Percentiles rank a stretch among this genome's conserved stretches.
phyloP scores from a whole-genome alignment of 2,797 vertebrate genomes.

The Chelidonichthys spinosus region DNA sequence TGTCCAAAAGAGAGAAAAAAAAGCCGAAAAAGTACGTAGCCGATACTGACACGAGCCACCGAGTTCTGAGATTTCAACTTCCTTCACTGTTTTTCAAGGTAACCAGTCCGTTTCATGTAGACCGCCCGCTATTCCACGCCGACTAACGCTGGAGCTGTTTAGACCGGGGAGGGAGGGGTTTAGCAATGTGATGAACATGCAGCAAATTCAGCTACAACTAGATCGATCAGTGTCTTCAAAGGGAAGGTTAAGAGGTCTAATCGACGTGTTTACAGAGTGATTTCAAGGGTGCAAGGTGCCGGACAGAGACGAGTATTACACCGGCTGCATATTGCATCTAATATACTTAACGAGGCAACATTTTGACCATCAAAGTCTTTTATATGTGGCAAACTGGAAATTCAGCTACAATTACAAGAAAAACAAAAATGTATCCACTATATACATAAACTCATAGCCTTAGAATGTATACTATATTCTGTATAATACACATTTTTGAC shows the following conservation, averaged over 20 bases:
- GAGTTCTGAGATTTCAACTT: constrained; percentile 26
- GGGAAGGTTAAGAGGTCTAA: constrained; percentile 12
- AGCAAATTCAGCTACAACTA: constrained; percentile 26
- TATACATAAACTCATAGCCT: not conserved
- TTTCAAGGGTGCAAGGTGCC: constrained; percentile 7
- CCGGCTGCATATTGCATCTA: constrained; percentile 20
- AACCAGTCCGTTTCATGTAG: not conserved
- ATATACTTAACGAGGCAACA: constrained; percentile 30
- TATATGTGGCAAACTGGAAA: not conserved
- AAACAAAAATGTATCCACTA: not conserved
- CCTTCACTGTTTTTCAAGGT: constrained; percentile 17
- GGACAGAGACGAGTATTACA: not conserved
- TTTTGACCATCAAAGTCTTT: not conserved
- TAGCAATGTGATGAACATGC: constrained; percentile 19
- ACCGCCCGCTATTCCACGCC: not conserved
- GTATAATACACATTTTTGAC: constrained; percentile 15
- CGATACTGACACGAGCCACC: constrained; percentile 30
- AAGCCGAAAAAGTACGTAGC: constrained; percentile 29
- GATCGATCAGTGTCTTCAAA: constrained; percentile 18
- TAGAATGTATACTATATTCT: not conserved
- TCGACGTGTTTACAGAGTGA: constrained; percentile 17
- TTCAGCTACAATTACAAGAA: not conserved
- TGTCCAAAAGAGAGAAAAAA: constrained; percentile 42
- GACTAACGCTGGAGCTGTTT: constrained; percentile 10
- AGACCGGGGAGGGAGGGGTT: not conserved